These are phyloP conservation scores for Ammodramus savannarum DNA, from an alignment of 2,113 vertebrate genomes.

Conservation along the genomic window DNA sequence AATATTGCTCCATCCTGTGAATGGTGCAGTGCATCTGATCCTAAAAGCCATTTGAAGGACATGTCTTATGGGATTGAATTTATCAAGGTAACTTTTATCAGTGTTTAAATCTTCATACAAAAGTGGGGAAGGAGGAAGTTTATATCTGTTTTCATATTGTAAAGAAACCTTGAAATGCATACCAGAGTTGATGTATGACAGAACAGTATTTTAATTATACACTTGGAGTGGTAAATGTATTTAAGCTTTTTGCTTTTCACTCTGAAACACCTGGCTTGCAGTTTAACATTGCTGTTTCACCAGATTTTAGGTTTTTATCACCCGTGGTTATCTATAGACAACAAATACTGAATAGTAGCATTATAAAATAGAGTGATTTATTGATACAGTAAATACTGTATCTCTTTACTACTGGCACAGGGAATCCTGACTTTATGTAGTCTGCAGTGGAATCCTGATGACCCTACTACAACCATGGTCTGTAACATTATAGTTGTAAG, in stretches of 20 bases:
- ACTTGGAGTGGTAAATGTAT: not conserved
- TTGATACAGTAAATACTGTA: not conserved
- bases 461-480: not conserved
- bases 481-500: not conserved
- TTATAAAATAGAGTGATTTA: not conserved
- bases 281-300: not conserved
- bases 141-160: not conserved
- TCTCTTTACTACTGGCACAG: not conserved
- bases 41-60: not conserved
- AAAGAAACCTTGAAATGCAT: not conserved
- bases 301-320: not conserved
- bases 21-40: not conserved
- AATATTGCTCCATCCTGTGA: rapidly evolving
- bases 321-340: not conserved
- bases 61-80: not conserved
- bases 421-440: not conserved
- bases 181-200: not conserved
- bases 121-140: not conserved
- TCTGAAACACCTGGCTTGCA: not conserved
- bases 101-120: not conserved
- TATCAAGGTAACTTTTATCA: not conserved
- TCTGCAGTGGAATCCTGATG: not conserved
- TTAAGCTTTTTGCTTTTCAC: not conserved
- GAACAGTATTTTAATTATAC: not conserved
- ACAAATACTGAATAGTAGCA: not conserved